Percentiles rank a stretch among this genome's conserved stretches.
Conservation (phyloP, 2,797 vertebrate species). For the Thamnophis elegans region DNA sequence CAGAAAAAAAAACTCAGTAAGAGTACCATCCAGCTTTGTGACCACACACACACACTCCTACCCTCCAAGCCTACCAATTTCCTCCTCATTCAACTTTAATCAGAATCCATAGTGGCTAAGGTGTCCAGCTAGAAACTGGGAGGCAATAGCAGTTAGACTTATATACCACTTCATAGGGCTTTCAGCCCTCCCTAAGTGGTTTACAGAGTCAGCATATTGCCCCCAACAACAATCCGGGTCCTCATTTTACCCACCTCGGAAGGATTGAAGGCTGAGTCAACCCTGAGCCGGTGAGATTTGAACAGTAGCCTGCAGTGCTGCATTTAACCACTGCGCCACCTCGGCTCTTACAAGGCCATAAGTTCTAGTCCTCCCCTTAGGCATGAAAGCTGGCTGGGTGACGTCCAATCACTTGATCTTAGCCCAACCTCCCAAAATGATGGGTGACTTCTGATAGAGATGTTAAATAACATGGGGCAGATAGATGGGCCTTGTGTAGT, state of each 20-base stretch:
- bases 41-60: no score
- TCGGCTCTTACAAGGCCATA: no score
- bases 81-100: not conserved
- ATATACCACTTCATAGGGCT: no score
- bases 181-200: no score
- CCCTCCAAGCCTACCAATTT: not conserved
- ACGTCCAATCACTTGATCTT: not conserved
- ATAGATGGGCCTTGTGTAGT: not conserved
- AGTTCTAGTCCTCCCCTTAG: not conserved
- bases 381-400: not conserved
- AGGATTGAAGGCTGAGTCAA: no score
- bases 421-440: not conserved
- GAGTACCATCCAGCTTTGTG: not conserved
- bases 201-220: no score
- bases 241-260: no score
- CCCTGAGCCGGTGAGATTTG: no score
- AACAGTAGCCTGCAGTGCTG: no score
- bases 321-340: no score
- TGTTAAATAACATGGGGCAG: not conserved
- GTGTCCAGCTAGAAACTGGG: not conserved
- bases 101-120: not conserved
- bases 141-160: no score
- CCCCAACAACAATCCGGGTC: no score
- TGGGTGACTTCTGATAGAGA: not conserved
- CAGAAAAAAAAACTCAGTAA: not conserved